Evolutionary conservation across 2,888 invertebrate genomes (phyloP), one percentile per base, ranked within the genome.

Genomic region (Cerastoderma edule): DNA sequence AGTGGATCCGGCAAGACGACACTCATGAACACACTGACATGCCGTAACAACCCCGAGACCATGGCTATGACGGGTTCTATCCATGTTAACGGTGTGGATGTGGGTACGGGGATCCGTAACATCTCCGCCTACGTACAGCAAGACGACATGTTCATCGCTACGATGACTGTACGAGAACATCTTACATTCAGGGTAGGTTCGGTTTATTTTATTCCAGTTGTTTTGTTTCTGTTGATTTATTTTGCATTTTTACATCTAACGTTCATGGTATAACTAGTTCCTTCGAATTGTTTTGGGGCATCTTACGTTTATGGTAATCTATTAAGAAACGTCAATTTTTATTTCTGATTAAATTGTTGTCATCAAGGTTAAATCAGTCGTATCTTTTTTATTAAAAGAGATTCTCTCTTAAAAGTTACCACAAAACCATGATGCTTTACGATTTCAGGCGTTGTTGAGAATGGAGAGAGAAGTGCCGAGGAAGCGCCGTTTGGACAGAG

Each of bases 1-100:
- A 94, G 94, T 33, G 98, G 98, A 0, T 97, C 98, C 0, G 98
- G 98, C 1, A 99, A 99, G 94, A 98, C 98, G 0, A 98, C 98
- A 0, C 94, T 99, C 2, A 94, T 99, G 72, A 98, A 99, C 93
- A 95, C 97, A 0, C 92, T 99, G 80, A 97, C 97, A 6, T 96
- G 96, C 92, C 95, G 97, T 30, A 95, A 96, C n/a, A 83, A 83
- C 94, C 96, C 54, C 30, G 88, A 87, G 30, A 87, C 88, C 6
- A 80, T 93, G 32, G 56, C 85, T 2, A 88, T 93, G 2, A 77
- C 84, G 2, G 93, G 93, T 0, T 87, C 86, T 13, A 83, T 91
- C n/a, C 80, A 80, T 28, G 84, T 89, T 0, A 98, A 98, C 89
- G 97, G 97, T 0, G 94, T 95, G 32, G 76, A 85, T 24, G 83